Base-by-base conservation (phyloP, 2,113 vertebrate species). In the Egretta garzetta region DNA sequence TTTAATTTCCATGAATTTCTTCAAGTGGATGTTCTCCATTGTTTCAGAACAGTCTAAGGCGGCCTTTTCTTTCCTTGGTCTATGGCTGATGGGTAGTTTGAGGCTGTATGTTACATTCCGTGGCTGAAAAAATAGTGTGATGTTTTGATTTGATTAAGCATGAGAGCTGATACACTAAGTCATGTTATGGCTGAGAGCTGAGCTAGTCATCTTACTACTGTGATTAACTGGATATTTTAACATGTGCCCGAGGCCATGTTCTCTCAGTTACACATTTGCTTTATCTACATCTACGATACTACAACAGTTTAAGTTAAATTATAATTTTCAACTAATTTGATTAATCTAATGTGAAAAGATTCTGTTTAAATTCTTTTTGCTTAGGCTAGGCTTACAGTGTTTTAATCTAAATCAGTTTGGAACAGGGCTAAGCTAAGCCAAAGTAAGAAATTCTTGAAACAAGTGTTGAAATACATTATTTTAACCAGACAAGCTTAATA, bases 141-240 rank as follows among this genome's bases (percentile, higher is more conserved):
- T 58, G 3, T 55, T 95, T 91, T 96, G 96, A 94, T 94, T 88
- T 97, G 95, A 96, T 97, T 92, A 93, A 91, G 20, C 90, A 43
- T 90, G 92, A 97, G 87, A 95, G 62, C 70, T 95, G 87, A 88
- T 95, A 93, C 76, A 89, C 73, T 93, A 95, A 92, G 82, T 87
- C 75, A 47, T 53, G 55, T 77, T 74, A 33, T 62, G 47, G 81
- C 52, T 92, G 43, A 90, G 87, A 86, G 70, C 62, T 84, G 70
- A 28, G 47, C 27, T 80, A 95, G 79, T 92, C 81, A 81, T 77
- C 79, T 90, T 79, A 62, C 67, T 92, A 59, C 79, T 67, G 28
- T 1, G 58, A 87, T 86, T 94, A 96, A 82, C 41, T 80, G 84
- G 87, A 41, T 90, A 71, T 93, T 93, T 94, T 94, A 94, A 80